Base-by-base conservation (phyloP, 2,888 invertebrate genomes). In the Matsumyia berberina region DNA sequence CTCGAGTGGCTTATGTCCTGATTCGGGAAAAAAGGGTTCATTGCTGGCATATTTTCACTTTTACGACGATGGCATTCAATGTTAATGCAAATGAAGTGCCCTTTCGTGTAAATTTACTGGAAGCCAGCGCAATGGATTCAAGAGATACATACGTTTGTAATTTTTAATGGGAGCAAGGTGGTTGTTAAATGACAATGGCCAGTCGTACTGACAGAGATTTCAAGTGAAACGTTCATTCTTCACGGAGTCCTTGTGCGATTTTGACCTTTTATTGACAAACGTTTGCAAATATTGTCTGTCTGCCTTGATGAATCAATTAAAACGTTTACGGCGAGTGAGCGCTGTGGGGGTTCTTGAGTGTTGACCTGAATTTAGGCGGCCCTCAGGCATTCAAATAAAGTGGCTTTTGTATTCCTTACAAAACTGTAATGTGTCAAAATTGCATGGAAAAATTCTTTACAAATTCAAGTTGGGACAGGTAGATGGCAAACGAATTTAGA, bases 31-130 rank as follows among this genome's bases (percentile, higher is more conserved):
- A 67, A 60, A 37, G 39, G 37, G 49, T 24, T 70, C 35, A 39
- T n/a, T 39, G 64, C 44, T 33, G 49, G 37, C 9, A 37, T 51
- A 17, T 67, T 66, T 73, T 73, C 39, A 60, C 60, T 69, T 69
- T 46, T 39, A 53, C 24, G 9, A 46, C 57, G 39, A 62, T 49
- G 53, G 29, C 46, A 44, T 53, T 72, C 81, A 66, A 57, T 33
- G 57, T 33, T 64, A 57, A 85, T 73, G 57, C 42, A 79, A 83
- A 79, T 79, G 83, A 79, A 79, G 78, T 69, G 83, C 62, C 39
- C 62, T 42, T 83, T 69, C 19, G 66, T 60, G 66, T 77, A 60
- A 82, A 82, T 82, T 66, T 55, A 67, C 78, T 82, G 72, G 46
- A 78, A 77, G 42, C 8, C 15, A 8, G 9, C 39, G 24, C 57